phyloP scores from a whole-genome alignment of 2,888 invertebrate genomes.

The Exocentrus adspersus region DNA sequence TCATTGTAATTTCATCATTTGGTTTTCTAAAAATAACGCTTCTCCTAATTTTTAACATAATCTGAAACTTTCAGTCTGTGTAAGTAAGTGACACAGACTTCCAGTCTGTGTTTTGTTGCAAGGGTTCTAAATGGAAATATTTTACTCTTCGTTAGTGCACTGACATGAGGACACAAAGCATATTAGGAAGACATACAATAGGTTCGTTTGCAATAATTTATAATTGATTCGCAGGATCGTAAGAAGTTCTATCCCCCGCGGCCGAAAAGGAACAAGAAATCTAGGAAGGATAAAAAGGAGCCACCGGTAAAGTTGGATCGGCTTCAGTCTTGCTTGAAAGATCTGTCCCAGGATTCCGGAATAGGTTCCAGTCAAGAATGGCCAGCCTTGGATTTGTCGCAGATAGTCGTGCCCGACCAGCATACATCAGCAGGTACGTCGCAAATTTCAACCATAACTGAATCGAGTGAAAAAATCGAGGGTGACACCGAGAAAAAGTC shows the following conservation, averaged over 20 bases:
- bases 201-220: conserved; percentile 1
- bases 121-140: background rate
- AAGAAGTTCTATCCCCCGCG: conserved; percentile 76
- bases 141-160: background rate
- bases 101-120: background rate
- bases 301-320: conserved; percentile 59
- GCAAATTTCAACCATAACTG: conserved; percentile 20
- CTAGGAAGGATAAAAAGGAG: conserved; percentile 39
- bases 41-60: too few relatives aligned
- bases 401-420: conserved; percentile 57
- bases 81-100: too few relatives aligned
- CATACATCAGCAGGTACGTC: conserved; percentile 42
- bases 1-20: conserved; percentile 3
- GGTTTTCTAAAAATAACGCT: too few relatives aligned
- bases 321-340: conserved; percentile 56
- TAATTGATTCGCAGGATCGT: conserved; percentile 66
- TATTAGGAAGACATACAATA: background rate
- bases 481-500: conserved; percentile 8
- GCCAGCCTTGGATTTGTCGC: conserved; percentile 53
- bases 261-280: conserved; percentile 62
- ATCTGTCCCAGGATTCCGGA: conserved; percentile 61
- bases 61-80: too few relatives aligned
- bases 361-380: conserved; percentile 61
- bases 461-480: conserved; percentile 10
- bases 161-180: conserved; percentile 17